Base-by-base conservation (phyloP, 2,113 vertebrate genomes). In the Arothron firmamentum region DNA sequence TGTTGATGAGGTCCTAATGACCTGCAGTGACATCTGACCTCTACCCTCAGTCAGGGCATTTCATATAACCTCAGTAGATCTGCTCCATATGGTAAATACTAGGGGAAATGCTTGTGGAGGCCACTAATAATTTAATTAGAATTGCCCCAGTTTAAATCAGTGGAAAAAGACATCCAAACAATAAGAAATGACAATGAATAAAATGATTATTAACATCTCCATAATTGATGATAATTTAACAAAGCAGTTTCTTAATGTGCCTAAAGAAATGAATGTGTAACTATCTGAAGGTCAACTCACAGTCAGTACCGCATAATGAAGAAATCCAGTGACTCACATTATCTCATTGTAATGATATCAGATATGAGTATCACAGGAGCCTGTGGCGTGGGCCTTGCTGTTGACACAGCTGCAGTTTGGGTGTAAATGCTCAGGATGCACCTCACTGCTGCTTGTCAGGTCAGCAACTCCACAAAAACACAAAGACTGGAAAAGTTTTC, bases 341-440 rank as follows among this genome's bases (percentile, higher is more conserved):
- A 67, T 68, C 50, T 75, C 19, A 23, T 47, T 47, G 16, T n/a
- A 38, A 12, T 38, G 16, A 13, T 47, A 53, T 52, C 58, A 19
- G 38, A 62, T 69, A 75, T 72, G 72, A 66, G 65, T 58, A 19
- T 59, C 31, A 45, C 59, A 15, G 4, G 60, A 52, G 53, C 7
- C 21, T 16, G 18, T 41, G 56, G 25, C 28, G 17, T 50, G 45
- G 56, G 53, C 61, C 23, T 1, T 9, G 46, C 0, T 87, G 79
- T 87, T 88, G 83, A 87, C 87, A 81, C 87, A 87, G 85, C 85
- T 88, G 85, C 80, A 64, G 31, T 13, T 47, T 63, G 81, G 78
- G 72, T 67, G 61, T 77, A 61, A 80, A 76, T 61, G 52, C 41
- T 59, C 74, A 83, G 75, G 71, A 83, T 83, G 71, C 62, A 60